Evolutionary conservation across 2,797 vertebrate genomes (phyloP).

Genomic region (Microctenopoma lineatum): DNA sequence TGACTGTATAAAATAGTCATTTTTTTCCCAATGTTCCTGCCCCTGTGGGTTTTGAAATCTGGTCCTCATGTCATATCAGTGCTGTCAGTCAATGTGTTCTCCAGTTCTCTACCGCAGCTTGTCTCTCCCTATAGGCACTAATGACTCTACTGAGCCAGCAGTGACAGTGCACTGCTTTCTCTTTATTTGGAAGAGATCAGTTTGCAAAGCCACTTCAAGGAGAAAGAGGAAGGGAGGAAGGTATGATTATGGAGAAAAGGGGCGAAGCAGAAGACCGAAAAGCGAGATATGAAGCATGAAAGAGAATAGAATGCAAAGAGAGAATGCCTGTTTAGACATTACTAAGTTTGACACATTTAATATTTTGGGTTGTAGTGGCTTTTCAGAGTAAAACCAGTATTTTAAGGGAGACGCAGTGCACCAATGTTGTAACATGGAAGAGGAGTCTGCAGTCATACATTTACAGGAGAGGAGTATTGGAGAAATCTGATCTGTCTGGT

Average conservation of each 20-base stretch:
- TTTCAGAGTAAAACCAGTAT: no score
- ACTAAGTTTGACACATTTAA: no score
- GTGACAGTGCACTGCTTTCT: constrained; percentile 52
- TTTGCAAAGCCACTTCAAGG: constrained; percentile 70
- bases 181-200: constrained; percentile 65
- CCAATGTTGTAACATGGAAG: neutral
- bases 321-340: neutral
- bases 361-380: no score
- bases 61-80: constrained; percentile 44
- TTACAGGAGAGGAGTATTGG: neutral
- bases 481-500: neutral
- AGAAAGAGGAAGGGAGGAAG: constrained; percentile 12
- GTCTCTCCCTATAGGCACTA: constrained; percentile 46
- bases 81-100: constrained; percentile 32
- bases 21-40: no score
- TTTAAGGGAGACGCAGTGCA: no score
- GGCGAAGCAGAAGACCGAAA: neutral
- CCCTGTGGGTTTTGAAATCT: constrained; percentile 11
- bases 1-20: no score
- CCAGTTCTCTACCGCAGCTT: constrained; percentile 37
- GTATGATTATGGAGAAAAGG: neutral
- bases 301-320: neutral
- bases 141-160: constrained; percentile 57
- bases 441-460: neutral
- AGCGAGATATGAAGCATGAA: neutral